A percentile compares a stretch with the other conserved stretches of the same genome.
These are phyloP conservation scores for Tangara arthus DNA, from an alignment of 2,797 vertebrate species.

Conservation along the genomic window DNA sequence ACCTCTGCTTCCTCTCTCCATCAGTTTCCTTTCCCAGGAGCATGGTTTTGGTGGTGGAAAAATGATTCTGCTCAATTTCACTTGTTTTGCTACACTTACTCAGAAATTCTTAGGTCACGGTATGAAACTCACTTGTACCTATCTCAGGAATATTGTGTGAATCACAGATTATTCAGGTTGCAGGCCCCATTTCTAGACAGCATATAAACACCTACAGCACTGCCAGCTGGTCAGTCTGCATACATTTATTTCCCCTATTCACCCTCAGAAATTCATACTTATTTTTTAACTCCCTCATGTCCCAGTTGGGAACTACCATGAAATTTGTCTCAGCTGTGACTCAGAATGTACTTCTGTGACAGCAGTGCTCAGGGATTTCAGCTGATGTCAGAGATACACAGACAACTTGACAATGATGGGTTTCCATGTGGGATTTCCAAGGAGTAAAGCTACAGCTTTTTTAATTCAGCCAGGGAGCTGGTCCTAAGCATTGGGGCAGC, in stretches of 20 bases:
- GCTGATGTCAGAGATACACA: not conserved
- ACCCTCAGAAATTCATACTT: not conserved
- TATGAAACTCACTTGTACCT: not conserved
- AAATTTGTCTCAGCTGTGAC: slow-evolving; percentile 11
- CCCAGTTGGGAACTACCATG: not conserved
- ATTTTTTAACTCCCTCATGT: not conserved
- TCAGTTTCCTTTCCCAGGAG: not conserved
- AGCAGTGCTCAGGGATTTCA: not conserved
- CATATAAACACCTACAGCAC: not conserved
- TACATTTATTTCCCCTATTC: not conserved
- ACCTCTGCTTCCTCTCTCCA: not conserved
- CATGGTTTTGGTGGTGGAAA: not conserved
- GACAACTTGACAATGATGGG: not conserved
- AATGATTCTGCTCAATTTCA: not conserved
- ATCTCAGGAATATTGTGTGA: not conserved
- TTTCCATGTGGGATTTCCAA: slow-evolving; percentile 18
- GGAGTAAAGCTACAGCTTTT: not conserved
- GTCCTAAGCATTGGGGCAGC: not conserved
- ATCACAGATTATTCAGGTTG: not conserved
- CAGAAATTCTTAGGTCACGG: not conserved
- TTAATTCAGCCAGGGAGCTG: not conserved
- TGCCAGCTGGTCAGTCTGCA: not conserved
- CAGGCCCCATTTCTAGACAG: not conserved
- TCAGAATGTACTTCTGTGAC: not conserved
- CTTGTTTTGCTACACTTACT: not conserved